Evolutionary conservation across 2,797 vertebrate genomes (phyloP).

Genomic region (Eleutherodactylus coqui): DNA sequence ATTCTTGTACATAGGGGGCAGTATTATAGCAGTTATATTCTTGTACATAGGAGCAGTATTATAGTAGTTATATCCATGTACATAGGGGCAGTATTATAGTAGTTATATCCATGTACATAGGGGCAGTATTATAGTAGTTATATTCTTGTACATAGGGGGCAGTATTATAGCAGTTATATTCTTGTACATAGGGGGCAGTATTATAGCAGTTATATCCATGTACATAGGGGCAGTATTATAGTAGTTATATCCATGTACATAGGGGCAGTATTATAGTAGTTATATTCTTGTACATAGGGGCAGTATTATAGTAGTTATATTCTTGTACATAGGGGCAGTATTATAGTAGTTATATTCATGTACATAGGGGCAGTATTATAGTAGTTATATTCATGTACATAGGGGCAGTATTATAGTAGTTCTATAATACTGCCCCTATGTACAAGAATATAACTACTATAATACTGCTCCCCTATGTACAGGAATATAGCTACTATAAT

Average conservation of each 20-base stretch:
- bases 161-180: conserved; percentile 7
- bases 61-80: too few species aligned
- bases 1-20: conserved; percentile 6
- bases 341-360: conserved; percentile 1
- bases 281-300: background rate
- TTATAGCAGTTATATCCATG: conserved; percentile 2
- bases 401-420: too few species aligned
- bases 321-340: background rate
- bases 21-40: conserved; percentile 13
- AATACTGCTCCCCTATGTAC: too few species aligned
- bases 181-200: background rate
- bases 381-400: background rate
- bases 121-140: too few species aligned
- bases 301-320: conserved; percentile 12
- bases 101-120: too few species aligned
- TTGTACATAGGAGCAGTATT: too few species aligned
- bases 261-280: background rate
- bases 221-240: background rate
- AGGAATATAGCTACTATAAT: too few species aligned
- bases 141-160: background rate
- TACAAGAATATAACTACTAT: too few species aligned
- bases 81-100: too few species aligned
- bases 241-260: conserved; percentile 5
- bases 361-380: conserved; percentile 3
- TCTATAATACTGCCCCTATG: too few species aligned